phyloP scores from a whole-genome alignment of 2,113 vertebrate species.

The Heloderma charlesbogerti region DNA sequence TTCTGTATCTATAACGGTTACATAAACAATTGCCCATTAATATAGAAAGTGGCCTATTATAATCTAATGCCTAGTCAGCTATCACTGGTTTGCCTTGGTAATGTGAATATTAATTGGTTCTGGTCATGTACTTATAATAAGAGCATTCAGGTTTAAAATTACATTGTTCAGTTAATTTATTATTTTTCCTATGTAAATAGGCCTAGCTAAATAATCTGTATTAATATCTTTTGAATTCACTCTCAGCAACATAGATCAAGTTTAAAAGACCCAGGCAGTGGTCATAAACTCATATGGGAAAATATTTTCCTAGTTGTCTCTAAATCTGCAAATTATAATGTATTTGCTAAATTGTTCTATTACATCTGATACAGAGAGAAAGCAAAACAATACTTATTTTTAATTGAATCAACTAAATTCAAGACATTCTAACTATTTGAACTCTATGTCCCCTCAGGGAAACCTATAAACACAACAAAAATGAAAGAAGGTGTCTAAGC shows the following conservation, averaged over 20 bases:
- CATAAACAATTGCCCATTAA: neutral
- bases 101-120: constrained; percentile 22
- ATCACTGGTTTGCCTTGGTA: neutral
- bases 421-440: neutral
- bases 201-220: neutral
- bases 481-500: neutral
- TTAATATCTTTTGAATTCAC: neutral
- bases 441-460: neutral
- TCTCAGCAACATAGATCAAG: neutral
- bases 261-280: neutral
- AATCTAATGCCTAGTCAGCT: neutral
- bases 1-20: neutral
- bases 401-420: neutral
- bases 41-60: neutral
- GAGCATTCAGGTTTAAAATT: constrained; percentile 24
- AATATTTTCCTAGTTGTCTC: neutral
- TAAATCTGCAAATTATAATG: neutral
- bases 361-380: neutral
- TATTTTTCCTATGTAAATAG: neutral
- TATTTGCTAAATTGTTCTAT: neutral
- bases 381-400: neutral
- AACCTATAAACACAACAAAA: neutral
- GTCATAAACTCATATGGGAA: neutral
- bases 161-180: constrained; percentile 14
- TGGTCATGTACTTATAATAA: constrained; percentile 13